These are phyloP conservation scores for Ostrea denselamellosa DNA, from an alignment of 1,140 invertebrate species.

Conservation along the genomic window DNA sequence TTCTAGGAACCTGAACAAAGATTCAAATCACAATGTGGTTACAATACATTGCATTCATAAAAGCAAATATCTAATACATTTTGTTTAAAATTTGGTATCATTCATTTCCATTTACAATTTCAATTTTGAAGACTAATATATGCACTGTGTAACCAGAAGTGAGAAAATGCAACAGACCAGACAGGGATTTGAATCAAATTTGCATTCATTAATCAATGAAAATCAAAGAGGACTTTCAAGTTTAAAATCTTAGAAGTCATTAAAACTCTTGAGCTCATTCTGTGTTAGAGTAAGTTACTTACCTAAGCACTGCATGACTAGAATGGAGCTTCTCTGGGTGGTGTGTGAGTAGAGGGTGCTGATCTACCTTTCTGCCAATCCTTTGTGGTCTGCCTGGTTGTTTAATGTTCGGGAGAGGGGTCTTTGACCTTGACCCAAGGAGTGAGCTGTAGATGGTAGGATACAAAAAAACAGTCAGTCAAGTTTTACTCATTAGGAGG, in stretches of 20 bases:
- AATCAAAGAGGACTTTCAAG: too few species aligned
- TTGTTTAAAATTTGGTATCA: too few species aligned
- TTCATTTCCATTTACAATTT: too few species aligned
- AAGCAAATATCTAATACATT: too few species aligned
- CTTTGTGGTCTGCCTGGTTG: background rate
- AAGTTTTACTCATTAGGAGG: background rate
- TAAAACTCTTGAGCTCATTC: too few species aligned
- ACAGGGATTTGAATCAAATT: too few species aligned
- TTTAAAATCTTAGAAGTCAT: too few species aligned
- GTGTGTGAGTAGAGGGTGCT: background rate
- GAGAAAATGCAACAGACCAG: too few species aligned
- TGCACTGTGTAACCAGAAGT: too few species aligned
- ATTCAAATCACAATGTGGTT: background rate
- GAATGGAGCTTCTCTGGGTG: constrained; percentile 18
- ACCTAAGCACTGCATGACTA: background rate
- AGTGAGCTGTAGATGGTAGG: background rate
- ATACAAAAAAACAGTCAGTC: background rate
- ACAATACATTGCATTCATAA: background rate
- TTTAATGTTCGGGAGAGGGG: background rate
- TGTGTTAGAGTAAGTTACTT: too few species aligned
- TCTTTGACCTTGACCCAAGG: background rate
- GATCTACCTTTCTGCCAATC: background rate
- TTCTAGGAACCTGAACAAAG: constrained; percentile 67
- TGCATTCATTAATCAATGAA: too few species aligned
- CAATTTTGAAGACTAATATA: too few species aligned